Base-by-base conservation (phyloP, 2,888 invertebrate species). In the Timandra comae region DNA sequence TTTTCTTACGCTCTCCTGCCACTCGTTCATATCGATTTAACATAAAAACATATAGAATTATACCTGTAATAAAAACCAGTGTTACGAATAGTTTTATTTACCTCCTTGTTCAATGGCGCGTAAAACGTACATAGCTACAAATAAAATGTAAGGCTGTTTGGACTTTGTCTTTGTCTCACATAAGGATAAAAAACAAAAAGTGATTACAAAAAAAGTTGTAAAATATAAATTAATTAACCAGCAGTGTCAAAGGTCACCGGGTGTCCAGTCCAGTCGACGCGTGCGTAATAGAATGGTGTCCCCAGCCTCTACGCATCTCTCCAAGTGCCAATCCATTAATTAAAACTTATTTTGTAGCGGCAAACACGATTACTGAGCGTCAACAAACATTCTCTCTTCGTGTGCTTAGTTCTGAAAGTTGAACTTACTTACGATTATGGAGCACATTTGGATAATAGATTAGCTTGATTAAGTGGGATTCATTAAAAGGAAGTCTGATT, bases 281-380 rank as follows among this genome's bases (percentile, higher is more conserved):
- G 52, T 55, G 46, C 58, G 63, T 69, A 67, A 70, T 63, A 51
- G 62, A 65, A 63, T 63, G 58, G 60, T 62, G 59, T 67, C 67
- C 74, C 70, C 50, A 51, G 62, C 59, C 64, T 62, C 57, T 63
- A 73, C 66, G 70, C 73, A 62, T 71, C 75, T 78, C 80, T 76
- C 81, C 53, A 72, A 78, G 75, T 77, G 69, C 74, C 79, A 70
- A 84, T 85, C 80, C 85, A 84, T 85, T 85, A 85, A 85, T 85
- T 85, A 84, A 82, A 85, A 85, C 75, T 84, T 84, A 78, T 81
- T 80, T 80, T 72, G 80, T 73, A 63, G 58, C 70, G 56, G 62
- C 65, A 67, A 67, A 71, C 69, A 71, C 60, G 63, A 76, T 72
- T 61, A 53, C 61, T 58, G 62, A 63, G 63, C 62, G 47, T 48